Evolutionary conservation across 2,888 invertebrate species (phyloP).

Genomic region (Melanostoma scalare): DNA sequence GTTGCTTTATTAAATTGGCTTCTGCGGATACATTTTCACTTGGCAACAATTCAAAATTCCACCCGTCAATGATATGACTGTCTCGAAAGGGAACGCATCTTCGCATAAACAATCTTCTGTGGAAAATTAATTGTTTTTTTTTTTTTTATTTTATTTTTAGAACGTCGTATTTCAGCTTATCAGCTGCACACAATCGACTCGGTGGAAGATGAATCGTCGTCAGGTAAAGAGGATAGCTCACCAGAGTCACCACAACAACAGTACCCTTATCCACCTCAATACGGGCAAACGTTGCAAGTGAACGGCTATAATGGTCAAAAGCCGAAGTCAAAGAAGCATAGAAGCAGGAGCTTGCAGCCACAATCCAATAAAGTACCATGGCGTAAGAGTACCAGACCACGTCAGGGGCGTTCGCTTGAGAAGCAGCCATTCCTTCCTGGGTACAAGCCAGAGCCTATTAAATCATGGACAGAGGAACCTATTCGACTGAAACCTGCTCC

Average conservation of each 20-base stretch:
- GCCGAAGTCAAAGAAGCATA: constrained; percentile 79
- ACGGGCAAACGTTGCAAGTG: constrained; percentile 77
- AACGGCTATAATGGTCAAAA: constrained; percentile 78
- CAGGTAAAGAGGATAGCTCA: constrained; percentile 80
- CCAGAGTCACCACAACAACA: constrained; percentile 78
- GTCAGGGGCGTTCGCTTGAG: constrained; percentile 83
- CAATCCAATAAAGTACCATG: constrained; percentile 80
- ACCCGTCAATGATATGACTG: constrained; percentile 28
- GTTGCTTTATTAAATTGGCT: constrained; percentile 49
- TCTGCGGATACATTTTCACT: constrained; percentile 55
- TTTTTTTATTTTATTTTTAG: constrained; percentile 74
- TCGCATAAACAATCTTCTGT: background rate
- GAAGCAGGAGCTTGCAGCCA: constrained; percentile 81
- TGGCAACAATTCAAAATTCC: constrained; percentile 66
- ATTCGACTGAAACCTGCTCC: constrained; percentile 85
- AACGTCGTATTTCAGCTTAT: constrained; percentile 81
- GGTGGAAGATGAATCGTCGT: constrained; percentile 81
- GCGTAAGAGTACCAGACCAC: constrained; percentile 80
- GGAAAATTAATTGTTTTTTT: background rate
- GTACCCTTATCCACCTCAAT: constrained; percentile 75
- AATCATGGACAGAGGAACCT: constrained; percentile 87
- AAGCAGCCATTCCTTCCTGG: constrained; percentile 80
- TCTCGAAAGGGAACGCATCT: constrained; percentile 40
- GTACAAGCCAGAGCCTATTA: constrained; percentile 80
- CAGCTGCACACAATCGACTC: constrained; percentile 80